Evolutionary conservation across 2,113 vertebrate species (phyloP), one percentile per base, ranked within the genome.

Genomic region (Labrus mixtus): DNA sequence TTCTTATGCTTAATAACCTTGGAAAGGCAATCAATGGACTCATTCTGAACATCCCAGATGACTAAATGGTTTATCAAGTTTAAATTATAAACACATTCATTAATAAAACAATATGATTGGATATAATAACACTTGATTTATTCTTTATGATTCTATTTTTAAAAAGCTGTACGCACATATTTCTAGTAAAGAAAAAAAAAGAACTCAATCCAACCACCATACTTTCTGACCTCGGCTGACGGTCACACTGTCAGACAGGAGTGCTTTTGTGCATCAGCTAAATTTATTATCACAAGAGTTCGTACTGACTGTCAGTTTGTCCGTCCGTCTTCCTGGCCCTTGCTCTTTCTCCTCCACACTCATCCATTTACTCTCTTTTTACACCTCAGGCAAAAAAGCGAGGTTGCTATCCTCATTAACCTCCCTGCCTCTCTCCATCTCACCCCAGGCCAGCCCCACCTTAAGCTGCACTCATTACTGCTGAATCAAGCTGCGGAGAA

Each of bases 391-490:
- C 90, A 89, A 85, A 90, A 48, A 86, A 81, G 84, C 72, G 61
- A 93, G 91, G 91, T 92, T 91, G 78, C 87, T 67, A 56, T 91
- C 88, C 85, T 94, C 90, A 93, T 94, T 94, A 94, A 92, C 88
- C 91, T 91, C 61, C 60, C 65, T 70, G 78, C 75, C 72, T 87
- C 82, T 85, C 71, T 82, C 79, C 71, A 63, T 72, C 81, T 92
- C 84, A 92, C 90, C 86, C 85, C 71, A 51, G 82, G 89, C 88
- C 65, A 85, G 74, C 68, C 65, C 73, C 86, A 85, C 86, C 82
- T 87, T 75, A 85, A 90, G 78, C 76, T 82, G 68, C 72, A 55
- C 91, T 93, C 90, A 91, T 91, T 90, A 86, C 84, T 75, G 81
- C 81, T 62, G 79, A 82, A 85, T 90, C 84, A 80, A 83, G 77